Evolutionary conservation across 2,797 vertebrate species (phyloP).

Genomic region (Gambelia wislizenii): DNA sequence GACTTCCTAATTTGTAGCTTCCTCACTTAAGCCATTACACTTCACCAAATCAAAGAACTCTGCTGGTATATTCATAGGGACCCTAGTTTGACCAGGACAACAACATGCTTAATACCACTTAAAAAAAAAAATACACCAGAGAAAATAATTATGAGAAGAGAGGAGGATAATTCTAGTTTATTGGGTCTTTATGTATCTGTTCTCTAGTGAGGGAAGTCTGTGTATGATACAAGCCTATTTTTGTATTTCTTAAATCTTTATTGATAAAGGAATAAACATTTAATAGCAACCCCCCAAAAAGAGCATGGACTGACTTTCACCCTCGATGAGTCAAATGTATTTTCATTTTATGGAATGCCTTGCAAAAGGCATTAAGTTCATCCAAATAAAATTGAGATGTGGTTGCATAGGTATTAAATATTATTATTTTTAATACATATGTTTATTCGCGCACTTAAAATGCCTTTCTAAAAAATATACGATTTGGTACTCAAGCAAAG

Average conservation of each 20-base stretch:
- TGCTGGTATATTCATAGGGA: neutral
- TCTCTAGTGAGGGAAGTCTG: neutral
- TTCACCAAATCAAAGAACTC: neutral
- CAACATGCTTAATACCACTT: neutral
- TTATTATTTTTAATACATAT: slow-evolving; percentile 22
- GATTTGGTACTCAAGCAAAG: neutral
- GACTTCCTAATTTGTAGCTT: neutral
- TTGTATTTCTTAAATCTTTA: slow-evolving; percentile 17
- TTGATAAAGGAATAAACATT: slow-evolving; percentile 21
- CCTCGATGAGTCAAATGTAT: slow-evolving; percentile 1
- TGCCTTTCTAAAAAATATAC: slow-evolving; percentile 9
- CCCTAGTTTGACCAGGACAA: neutral
- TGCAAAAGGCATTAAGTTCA: neutral
- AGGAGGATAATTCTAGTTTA: neutral
- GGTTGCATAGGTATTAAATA: neutral
- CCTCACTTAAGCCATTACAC: neutral
- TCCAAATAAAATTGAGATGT: slow-evolving; percentile 17
- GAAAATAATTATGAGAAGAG: neutral
- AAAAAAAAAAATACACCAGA: neutral
- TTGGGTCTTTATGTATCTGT: neutral
- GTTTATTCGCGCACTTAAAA: slow-evolving; percentile 17
- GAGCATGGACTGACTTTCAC: neutral
- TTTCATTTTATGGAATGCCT: slow-evolving; percentile 20
- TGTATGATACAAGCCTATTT: neutral
- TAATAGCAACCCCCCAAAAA: neutral